Evolutionary conservation across 2,888 invertebrate species (phyloP), one percentile per base, ranked within the genome.

Genomic region (Laspeyria flexula): DNA sequence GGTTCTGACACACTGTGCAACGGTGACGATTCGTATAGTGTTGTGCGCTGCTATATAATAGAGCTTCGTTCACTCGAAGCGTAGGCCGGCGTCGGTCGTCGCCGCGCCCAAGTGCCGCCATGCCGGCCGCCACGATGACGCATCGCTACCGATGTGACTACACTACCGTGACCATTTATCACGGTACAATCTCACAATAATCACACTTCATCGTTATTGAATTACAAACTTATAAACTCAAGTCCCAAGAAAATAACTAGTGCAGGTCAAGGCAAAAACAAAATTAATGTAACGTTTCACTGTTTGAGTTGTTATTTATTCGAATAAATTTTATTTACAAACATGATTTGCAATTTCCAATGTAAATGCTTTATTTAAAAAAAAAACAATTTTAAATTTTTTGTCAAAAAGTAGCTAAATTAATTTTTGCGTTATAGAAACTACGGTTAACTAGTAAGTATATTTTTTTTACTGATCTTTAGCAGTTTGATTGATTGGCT

Each of bases 51-150:
- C 40, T 60, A 53, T 47, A 51, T 43, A 23, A 31, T 51, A 35
- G 25, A 40, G 29, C 11, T 27, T 33, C 11, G 38, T 29, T 27
- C 18, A 15, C 60, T 64, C 60, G 61, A 69, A 65, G 86, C 83
- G 89, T 88, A 83, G 87, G 81, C 58, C 78, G 78, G 86, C 83
- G 89, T 88, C 83, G 87, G 81, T 56, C 78, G 78, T 75, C 68
- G 63, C 60, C 68, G 71, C 76, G 81, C 86, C 83, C 75, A 73
- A 71, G 75, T 69, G 79, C 85, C 86, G 85, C 87, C 86, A 64
- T 53, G 71, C 74, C 88, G 89, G 79, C 85, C 86, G 85, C 87
- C 86, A 64, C 54, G 71, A 75, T 88, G 89, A 88, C 88, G 86
- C 86, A 85, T 77, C 78, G 66, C 43, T 60, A 25, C 25, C 25